These are phyloP conservation scores for Brachyopa scutellaris DNA, from an alignment of 2,888 invertebrate genomes.

Conservation along the genomic window DNA sequence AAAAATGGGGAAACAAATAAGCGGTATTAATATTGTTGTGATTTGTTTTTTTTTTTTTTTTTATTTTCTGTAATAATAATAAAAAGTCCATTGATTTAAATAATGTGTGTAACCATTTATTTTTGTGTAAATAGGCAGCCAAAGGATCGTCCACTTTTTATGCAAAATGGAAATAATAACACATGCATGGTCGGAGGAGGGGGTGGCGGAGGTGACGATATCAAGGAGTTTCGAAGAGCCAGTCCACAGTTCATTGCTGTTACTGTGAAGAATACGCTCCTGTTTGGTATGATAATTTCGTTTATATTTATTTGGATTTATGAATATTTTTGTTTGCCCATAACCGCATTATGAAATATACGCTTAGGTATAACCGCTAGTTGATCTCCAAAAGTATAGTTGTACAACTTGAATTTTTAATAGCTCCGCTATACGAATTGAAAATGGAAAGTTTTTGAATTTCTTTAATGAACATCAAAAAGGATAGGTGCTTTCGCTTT, in stretches of 20 bases:
- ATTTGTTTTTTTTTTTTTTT: background rate
- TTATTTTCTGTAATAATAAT: background rate
- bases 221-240: conserved; percentile 83
- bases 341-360: too few species aligned
- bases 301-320: too few species aligned
- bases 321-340: too few species aligned
- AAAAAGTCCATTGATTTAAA: background rate
- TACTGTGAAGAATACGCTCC: conserved; percentile 89
- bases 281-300: conserved; percentile 83
- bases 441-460: too few species aligned
- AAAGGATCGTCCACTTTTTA: conserved; percentile 79
- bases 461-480: too few species aligned
- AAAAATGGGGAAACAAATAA: conserved; percentile 46
- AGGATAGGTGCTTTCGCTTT: too few species aligned
- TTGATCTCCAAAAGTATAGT: too few species aligned
- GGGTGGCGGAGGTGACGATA: conserved; percentile 74
- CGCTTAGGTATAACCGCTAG: too few species aligned
- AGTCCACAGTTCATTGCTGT: conserved; percentile 90
- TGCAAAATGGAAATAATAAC: conserved; percentile 77
- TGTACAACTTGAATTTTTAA: too few species aligned
- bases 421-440: too few species aligned
- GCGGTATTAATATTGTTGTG: conserved; percentile 30
- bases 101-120: conserved; percentile 5
- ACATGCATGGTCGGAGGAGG: conserved; percentile 67
- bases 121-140: conserved; percentile 74